phyloP scores from a whole-genome alignment of 2,797 vertebrate species.

The Rallus crepitans region DNA sequence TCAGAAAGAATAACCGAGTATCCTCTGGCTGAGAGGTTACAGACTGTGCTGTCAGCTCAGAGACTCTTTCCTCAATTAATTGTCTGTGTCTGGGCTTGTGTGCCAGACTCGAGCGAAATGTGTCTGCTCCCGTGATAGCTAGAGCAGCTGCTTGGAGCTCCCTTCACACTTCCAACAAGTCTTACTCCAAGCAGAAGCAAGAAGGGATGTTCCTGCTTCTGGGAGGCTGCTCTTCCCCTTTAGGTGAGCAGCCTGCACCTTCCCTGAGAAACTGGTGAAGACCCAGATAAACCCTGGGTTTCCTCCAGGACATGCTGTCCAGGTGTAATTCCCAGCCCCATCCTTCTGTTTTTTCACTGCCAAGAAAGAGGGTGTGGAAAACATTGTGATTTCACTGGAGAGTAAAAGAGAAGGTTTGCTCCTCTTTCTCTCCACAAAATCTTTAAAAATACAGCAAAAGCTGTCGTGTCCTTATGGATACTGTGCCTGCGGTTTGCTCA shows the following conservation, averaged over 20 bases:
- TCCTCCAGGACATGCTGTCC: rapidly evolving
- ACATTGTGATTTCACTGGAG: neutral
- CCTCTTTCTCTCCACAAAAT: neutral
- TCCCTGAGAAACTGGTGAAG: neutral
- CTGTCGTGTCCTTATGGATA: neutral
- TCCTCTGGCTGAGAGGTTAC: neutral
- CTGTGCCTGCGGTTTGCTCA: neutral
- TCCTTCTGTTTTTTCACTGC: neutral
- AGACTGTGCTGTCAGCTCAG: rapidly evolving
- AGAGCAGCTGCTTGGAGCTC: neutral
- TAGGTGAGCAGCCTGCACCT: neutral
- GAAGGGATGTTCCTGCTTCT: too few relatives aligned
- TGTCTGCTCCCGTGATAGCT: rapidly evolving
- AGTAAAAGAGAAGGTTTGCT: neutral
- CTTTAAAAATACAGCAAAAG: neutral
- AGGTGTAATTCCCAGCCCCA: neutral
- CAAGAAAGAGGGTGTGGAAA: neutral
- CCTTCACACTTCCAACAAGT: neutral
- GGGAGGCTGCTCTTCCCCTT: neutral
- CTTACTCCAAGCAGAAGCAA: neutral
- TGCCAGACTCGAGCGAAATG: rapidly evolving
- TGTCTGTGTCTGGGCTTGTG: neutral
- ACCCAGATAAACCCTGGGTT: neutral
- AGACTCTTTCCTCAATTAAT: neutral
- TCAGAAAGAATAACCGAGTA: neutral